These are phyloP conservation scores for Euproctis similis DNA, from an alignment of 2,888 invertebrate genomes.

Conservation along the genomic window DNA sequence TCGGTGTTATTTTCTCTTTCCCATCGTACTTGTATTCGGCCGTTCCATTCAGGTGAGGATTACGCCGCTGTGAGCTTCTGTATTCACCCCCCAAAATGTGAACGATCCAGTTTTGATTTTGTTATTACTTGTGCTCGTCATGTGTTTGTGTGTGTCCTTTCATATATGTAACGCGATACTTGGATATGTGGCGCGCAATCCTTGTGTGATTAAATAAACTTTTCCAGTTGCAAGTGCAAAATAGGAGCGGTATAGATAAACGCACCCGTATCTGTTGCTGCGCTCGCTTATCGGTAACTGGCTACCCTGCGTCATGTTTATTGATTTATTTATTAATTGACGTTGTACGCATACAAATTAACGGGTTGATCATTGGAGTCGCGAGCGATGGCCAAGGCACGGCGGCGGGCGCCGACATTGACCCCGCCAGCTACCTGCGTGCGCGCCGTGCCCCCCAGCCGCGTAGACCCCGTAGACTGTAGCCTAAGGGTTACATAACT, in stretches of 20 bases:
- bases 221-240: constrained; percentile 1
- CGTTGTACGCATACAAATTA: constrained; percentile 17
- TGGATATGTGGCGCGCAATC: constrained; percentile 1
- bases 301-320: constrained; percentile 10
- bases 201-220: constrained; percentile 1
- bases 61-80: constrained; percentile 3
- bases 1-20: constrained; percentile 62
- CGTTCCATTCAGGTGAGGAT: constrained; percentile 64
- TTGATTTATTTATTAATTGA: constrained; percentile 16
- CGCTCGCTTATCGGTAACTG: constrained; percentile 7
- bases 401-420: constrained; percentile 6
- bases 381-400: constrained; percentile 21
- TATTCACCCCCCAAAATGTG: constrained; percentile 5
- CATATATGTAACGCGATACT: constrained; percentile 1
- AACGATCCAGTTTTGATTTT: background rate
- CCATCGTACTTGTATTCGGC: constrained; percentile 64
- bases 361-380: constrained; percentile 22
- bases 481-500: constrained; percentile 8
- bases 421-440: constrained; percentile 3
- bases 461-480: constrained; percentile 2
- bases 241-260: constrained; percentile 1
- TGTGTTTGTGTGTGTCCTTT: constrained; percentile 4
- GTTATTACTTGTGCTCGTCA: constrained; percentile 1
- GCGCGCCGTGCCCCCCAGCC: constrained; percentile 2
- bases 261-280: constrained; percentile 1